A percentile compares a stretch with the other conserved stretches of the same genome.
These are phyloP conservation scores for Papilio protenor DNA, from an alignment of 2,888 invertebrate genomes.

Conservation along the genomic window DNA sequence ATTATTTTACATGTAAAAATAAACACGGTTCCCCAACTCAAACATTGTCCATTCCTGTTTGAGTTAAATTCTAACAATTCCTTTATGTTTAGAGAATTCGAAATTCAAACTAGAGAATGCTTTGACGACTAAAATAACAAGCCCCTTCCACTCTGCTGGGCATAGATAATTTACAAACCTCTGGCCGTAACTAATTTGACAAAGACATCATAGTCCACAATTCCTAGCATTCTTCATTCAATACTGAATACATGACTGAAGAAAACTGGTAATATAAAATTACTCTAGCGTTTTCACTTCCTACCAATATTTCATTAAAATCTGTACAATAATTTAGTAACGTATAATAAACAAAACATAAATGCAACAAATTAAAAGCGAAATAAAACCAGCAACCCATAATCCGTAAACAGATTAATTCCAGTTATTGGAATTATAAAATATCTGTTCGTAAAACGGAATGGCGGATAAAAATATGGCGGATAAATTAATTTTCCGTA, in stretches of 20 bases:
- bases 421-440: slow-evolving; percentile 6
- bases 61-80: slow-evolving; percentile 10
- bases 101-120: slow-evolving; percentile 17
- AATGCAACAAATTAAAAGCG: not conserved
- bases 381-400: not conserved
- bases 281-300: not conserved
- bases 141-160: slow-evolving; percentile 13
- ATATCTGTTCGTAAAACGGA: not conserved
- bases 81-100: not conserved
- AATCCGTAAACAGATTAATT: slow-evolving; percentile 19
- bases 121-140: slow-evolving; percentile 19
- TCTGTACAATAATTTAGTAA: not conserved
- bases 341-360: not conserved
- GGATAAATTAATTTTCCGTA: slow-evolving; percentile 35
- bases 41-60: slow-evolving; percentile 1
- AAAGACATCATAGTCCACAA: not conserved
- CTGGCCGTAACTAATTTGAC: slow-evolving; percentile 1
- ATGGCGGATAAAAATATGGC: slow-evolving; percentile 28
- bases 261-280: too few species aligned
- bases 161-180: slow-evolving; percentile 12
- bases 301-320: not conserved
- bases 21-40: not conserved
- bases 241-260: not conserved
- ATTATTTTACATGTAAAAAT: not conserved
- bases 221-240: not conserved